Evolutionary conservation across 2,113 vertebrate species (phyloP).

Genomic region (Gymnarchus niloticus): DNA sequence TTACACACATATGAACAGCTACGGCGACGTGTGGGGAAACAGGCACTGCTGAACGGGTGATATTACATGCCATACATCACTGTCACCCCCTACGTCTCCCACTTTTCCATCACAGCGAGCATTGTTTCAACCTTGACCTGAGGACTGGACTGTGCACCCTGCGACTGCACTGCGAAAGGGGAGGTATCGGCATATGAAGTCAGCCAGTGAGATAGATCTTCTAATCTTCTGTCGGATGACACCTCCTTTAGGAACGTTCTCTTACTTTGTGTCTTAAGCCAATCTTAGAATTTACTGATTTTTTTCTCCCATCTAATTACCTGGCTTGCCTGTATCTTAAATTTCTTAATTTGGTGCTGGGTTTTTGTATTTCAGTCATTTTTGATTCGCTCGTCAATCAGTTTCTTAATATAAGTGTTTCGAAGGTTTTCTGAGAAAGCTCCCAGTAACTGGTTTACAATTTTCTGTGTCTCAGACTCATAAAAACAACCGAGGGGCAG

Average conservation of each 20-base stretch:
- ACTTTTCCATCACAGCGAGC: slow-evolving; percentile 26
- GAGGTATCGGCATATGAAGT: not conserved
- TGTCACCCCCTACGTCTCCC: slow-evolving; percentile 28
- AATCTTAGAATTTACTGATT: too few relatives aligned
- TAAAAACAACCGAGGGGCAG: too few relatives aligned
- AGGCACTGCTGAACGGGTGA: slow-evolving; percentile 16
- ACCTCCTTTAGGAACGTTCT: not conserved
- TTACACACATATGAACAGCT: slow-evolving; percentile 30
- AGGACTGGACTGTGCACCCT: slow-evolving; percentile 3
- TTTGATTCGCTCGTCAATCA: not conserved
- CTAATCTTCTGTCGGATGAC: not conserved
- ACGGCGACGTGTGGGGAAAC: not conserved
- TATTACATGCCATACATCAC: slow-evolving; percentile 43
- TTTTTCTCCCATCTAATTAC: not conserved
- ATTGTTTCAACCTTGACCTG: slow-evolving; percentile 21
- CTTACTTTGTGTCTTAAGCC: not conserved
- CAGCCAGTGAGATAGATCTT: not conserved
- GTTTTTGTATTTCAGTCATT: not conserved
- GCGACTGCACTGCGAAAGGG: not conserved
- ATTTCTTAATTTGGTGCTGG: not conserved
- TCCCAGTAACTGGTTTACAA: too few relatives aligned
- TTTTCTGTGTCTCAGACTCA: not conserved
- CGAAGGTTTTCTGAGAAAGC: not conserved
- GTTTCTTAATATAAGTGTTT: not conserved
- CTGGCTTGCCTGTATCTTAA: not conserved